phyloP scores from a whole-genome alignment of 2,797 vertebrate species.

The Sebastes steindachneri region DNA sequence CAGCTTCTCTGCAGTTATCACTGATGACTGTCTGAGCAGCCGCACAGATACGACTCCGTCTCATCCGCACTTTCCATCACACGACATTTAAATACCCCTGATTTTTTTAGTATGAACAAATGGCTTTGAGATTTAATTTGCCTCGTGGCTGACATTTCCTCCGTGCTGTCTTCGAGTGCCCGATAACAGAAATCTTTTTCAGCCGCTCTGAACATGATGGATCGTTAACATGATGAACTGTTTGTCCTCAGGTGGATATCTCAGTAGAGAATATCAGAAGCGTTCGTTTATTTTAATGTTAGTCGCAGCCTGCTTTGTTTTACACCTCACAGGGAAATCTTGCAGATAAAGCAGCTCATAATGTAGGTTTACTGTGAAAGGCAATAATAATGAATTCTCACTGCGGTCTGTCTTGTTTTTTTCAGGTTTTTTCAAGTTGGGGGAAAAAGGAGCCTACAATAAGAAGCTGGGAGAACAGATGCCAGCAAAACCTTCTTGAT shows the following conservation, averaged over 20 bases:
- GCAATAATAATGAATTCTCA: neutral
- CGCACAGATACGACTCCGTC: constrained; percentile 21
- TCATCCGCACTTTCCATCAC: constrained; percentile 43
- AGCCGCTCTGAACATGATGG: constrained; percentile 17
- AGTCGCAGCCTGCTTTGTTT: neutral
- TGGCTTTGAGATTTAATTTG: constrained; percentile 55
- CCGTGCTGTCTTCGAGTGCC: constrained; percentile 50
- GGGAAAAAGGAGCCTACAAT: constrained; percentile 12
- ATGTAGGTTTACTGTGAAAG: neutral
- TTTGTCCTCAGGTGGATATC: constrained; percentile 38
- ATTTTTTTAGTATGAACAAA: constrained; percentile 59
- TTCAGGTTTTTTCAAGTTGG: constrained; percentile 23
- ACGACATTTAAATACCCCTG: constrained; percentile 56
- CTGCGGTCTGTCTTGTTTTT: neutral
- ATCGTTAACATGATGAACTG: constrained; percentile 47
- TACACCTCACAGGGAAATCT: neutral
- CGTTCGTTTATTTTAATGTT: constrained; percentile 2
- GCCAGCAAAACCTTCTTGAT: constrained; percentile 68
- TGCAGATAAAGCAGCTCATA: neutral
- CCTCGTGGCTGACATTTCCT: constrained; percentile 56
- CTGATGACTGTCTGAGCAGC: constrained; percentile 56
- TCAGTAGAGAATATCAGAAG: constrained; percentile 13
- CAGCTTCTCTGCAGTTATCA: constrained; percentile 42
- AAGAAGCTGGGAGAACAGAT: constrained; percentile 46
- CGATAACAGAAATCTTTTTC: constrained; percentile 26